Evolutionary conservation across 2,797 vertebrate species (phyloP).

Genomic region (Neosilurus mollespiculum): DNA sequence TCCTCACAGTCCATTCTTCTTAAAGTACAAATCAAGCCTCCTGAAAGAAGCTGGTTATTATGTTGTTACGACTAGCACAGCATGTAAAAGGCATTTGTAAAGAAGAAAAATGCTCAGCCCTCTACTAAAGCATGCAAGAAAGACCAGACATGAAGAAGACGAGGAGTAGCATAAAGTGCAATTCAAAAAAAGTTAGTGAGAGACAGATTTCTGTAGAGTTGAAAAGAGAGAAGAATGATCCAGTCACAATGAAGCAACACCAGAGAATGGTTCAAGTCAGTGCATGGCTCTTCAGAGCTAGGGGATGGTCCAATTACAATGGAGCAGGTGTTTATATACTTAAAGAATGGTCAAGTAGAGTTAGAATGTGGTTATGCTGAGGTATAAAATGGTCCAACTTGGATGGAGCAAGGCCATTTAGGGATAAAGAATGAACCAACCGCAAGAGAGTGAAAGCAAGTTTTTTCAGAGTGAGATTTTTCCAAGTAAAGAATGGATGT

Average conservation of each 20-base stretch:
- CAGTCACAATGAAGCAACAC: slow-evolving; percentile 56
- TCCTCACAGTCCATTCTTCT: slow-evolving; percentile 25
- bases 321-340: slow-evolving; percentile 50
- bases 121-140: slow-evolving; percentile 60
- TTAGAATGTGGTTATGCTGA: slow-evolving; percentile 52
- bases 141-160: slow-evolving; percentile 48
- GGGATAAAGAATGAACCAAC: slow-evolving; percentile 62
- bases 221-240: slow-evolving; percentile 63
- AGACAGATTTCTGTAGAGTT: slow-evolving; percentile 36
- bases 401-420: slow-evolving; percentile 59
- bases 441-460: slow-evolving; percentile 63
- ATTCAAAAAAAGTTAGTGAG: slow-evolving; percentile 31
- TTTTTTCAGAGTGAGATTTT: slow-evolving; percentile 39
- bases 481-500: slow-evolving; percentile 67
- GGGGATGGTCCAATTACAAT: slow-evolving; percentile 62
- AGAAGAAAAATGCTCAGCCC: slow-evolving; percentile 8
- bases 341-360: slow-evolving; percentile 50
- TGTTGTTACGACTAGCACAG: neutral
- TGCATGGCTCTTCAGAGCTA: slow-evolving; percentile 54
- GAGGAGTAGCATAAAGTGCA: slow-evolving; percentile 12
- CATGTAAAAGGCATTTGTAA: slow-evolving; percentile 34
- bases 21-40: slow-evolving; percentile 49
- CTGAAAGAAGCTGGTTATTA: slow-evolving; percentile 51
- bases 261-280: slow-evolving; percentile 67
- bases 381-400: slow-evolving; percentile 66